Conservation (phyloP, 1,140 invertebrate species). For the Drosophila prosaltans region DNA sequence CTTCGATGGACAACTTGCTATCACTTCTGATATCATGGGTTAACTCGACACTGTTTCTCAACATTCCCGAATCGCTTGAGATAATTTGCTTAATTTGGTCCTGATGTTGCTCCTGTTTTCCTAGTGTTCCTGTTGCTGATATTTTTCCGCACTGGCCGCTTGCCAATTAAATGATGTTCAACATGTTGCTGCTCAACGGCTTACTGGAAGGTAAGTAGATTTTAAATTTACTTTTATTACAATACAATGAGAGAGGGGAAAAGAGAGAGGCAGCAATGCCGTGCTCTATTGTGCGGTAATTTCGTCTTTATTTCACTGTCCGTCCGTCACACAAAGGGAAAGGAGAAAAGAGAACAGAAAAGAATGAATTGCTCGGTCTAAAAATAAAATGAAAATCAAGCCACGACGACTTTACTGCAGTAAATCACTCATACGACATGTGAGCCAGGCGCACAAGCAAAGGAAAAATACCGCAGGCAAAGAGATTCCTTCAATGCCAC, state of each 20-base stretch:
- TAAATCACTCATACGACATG: conserved; percentile 53
- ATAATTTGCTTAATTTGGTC: not conserved
- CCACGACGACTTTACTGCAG: conserved; percentile 24
- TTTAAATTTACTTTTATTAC: conserved; percentile 30
- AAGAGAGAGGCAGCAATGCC: conserved; percentile 43
- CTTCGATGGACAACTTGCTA: conserved; percentile 3
- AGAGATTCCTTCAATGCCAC: not conserved
- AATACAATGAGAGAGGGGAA: not conserved
- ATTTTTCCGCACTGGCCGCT: conserved; percentile 28
- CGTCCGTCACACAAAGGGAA: conserved; percentile 23
- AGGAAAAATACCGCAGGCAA: conserved; percentile 1
- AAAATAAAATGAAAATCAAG: conserved; percentile 37
- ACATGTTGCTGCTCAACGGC: conserved; percentile 48
- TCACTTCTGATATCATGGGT: conserved; percentile 19
- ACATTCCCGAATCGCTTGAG: conserved; percentile 44
- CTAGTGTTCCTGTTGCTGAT: conserved; percentile 11
- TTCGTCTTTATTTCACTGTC: conserved; percentile 28
- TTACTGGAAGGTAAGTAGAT: conserved; percentile 48
- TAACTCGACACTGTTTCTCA: conserved; percentile 16
- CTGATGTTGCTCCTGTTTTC: not conserved
- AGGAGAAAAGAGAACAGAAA: not conserved
- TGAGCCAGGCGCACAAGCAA: conserved; percentile 14
- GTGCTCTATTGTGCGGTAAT: conserved; percentile 32
- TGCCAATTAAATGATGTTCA: conserved; percentile 57
- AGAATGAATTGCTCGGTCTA: conserved; percentile 18